These are phyloP conservation scores for Podabrus alpinus DNA, from an alignment of 2,888 invertebrate species.

Conservation along the genomic window DNA sequence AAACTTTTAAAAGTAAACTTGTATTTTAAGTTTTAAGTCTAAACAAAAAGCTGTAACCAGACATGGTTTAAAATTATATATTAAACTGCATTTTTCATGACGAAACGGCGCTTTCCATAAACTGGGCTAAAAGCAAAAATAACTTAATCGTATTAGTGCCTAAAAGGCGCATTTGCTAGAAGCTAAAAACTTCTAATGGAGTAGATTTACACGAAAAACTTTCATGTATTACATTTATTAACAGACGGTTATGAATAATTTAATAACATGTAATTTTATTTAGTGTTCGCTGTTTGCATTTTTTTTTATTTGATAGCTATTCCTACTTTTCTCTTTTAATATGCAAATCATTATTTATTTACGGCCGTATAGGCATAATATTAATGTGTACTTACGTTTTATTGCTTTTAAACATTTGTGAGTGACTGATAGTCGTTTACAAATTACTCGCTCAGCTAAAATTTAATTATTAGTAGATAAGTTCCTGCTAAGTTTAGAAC, in stretches of 20 bases:
- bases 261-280: conserved; percentile 20
- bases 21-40: neutral
- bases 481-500: neutral
- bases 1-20: neutral
- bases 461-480: neutral
- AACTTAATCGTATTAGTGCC: conserved; percentile 30
- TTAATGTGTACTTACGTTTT: neutral
- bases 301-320: conserved; percentile 23
- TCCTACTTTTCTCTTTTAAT: neutral
- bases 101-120: conserved; percentile 25
- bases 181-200: conserved; percentile 31
- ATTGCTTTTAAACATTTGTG: neutral
- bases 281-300: conserved; percentile 1
- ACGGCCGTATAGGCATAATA: neutral
- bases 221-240: conserved; percentile 26
- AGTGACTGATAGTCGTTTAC: neutral
- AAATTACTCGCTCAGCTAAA: neutral
- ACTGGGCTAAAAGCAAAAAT: conserved; percentile 31
- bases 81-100: conserved; percentile 30
- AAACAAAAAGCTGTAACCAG: neutral
- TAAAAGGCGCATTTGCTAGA: conserved; percentile 25
- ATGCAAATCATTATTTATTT: neutral
- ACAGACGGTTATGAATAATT: conserved; percentile 26
- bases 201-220: conserved; percentile 26
- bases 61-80: conserved; percentile 18